These are phyloP conservation scores for rat (Rattus norvegicus) DNA, from an alignment of 2,113 vertebrate species.

Conservation along the genomic window DNA sequence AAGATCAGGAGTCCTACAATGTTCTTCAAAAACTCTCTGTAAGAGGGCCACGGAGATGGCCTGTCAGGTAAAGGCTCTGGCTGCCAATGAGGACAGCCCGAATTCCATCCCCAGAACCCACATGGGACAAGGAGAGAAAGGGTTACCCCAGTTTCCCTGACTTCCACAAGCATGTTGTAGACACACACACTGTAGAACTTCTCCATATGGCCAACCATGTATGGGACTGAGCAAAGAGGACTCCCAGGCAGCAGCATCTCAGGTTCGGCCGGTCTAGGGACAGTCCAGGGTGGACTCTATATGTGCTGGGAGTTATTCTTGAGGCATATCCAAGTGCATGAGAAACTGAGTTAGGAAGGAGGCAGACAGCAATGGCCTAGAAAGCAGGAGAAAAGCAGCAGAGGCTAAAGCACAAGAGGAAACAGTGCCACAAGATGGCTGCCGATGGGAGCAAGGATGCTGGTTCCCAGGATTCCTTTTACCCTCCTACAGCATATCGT, in stretches of 20 bases:
- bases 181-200: background rate
- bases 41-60: background rate
- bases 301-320: background rate
- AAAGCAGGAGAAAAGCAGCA: background rate
- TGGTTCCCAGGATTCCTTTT: slow-evolving; percentile 7
- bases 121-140: background rate
- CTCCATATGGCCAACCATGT: background rate
- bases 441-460: background rate
- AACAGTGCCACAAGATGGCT: background rate
- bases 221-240: background rate
- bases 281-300: background rate
- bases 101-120: background rate
- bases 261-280: background rate
- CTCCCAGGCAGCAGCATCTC: background rate
- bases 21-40: background rate
- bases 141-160: background rate
- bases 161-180: background rate
- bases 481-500: background rate
- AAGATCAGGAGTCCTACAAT: background rate
- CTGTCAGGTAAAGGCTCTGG: background rate
- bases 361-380: background rate
- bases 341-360: background rate
- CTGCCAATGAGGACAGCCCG: background rate
- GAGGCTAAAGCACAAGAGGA: background rate
- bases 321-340: background rate